phyloP scores from a whole-genome alignment of 2,888 invertebrate species.

The Brachypalpus laphriformis region DNA sequence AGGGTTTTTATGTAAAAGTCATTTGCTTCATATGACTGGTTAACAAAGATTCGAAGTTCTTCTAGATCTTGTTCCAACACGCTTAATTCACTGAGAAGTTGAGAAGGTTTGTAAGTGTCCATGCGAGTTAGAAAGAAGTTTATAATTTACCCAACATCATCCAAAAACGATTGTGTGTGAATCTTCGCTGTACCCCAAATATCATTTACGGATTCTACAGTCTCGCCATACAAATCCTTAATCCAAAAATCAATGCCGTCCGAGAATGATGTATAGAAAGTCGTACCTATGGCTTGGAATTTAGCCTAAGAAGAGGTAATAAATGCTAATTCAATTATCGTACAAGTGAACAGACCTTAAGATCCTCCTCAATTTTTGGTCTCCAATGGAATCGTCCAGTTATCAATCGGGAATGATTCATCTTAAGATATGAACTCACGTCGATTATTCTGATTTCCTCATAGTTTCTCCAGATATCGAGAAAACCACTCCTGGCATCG shows the following conservation, averaged over 20 bases:
- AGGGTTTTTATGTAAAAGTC: slow-evolving; percentile 93
- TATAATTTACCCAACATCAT: slow-evolving; percentile 86
- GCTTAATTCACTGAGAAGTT: slow-evolving; percentile 83
- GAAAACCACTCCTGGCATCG: slow-evolving; percentile 89
- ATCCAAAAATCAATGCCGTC: slow-evolving; percentile 86
- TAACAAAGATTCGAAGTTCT: slow-evolving; percentile 87
- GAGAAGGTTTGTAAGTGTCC: not conserved
- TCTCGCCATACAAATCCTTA: slow-evolving; percentile 88
- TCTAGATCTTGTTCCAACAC: slow-evolving; percentile 86
- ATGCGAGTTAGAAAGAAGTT: not conserved
- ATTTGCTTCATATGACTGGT: slow-evolving; percentile 90
- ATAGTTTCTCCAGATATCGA: slow-evolving; percentile 92
- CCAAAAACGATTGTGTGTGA: slow-evolving; percentile 87
- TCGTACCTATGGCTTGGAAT: slow-evolving; percentile 82
- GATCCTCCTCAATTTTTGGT: slow-evolving; percentile 87
- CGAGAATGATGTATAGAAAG: slow-evolving; percentile 83
- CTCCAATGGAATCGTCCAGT: slow-evolving; percentile 92
- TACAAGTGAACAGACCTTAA: slow-evolving; percentile 82
- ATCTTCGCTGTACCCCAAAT: slow-evolving; percentile 91
- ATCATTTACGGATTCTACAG: slow-evolving; percentile 86
- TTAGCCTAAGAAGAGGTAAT: slow-evolving; percentile 79
- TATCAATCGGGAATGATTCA: slow-evolving; percentile 92
- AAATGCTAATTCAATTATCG: not conserved
- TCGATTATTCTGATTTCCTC: slow-evolving; percentile 91
- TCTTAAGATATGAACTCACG: slow-evolving; percentile 89